Evolutionary conservation across 2,888 invertebrate genomes (phyloP), one percentile per base, ranked within the genome.

Genomic region (Euspilapteryx auroguttella): DNA sequence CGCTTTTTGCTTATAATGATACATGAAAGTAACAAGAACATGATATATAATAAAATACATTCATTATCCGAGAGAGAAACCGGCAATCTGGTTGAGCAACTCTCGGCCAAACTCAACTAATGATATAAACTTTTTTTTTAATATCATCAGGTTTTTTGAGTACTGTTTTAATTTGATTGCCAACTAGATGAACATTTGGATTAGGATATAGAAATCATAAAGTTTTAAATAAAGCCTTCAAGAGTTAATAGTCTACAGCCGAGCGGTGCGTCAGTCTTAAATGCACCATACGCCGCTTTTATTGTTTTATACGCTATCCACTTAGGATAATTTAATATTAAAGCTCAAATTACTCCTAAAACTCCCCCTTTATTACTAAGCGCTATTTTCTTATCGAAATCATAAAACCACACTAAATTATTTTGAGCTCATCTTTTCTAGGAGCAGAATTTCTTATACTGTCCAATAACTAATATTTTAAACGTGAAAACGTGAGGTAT

Each of bases 101-200:
- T 38, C 50, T 49, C 45, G 47, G 53, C 49, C 47, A 51, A 55
- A 54, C 48, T 49, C 42, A 48, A 48, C 48, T 65, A 65, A 63
- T 62, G 58, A 62, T 62, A 63, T 64, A 58, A 64, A 71, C 57
- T 61, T 54, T 57, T 44, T 49, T 49, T 55, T 54, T 57, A 61
- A n/a, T 64, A 68, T 69, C 65, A 36, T n/a, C n/a, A n/a, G n/a
- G n/a, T n/a, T n/a, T n/a, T n/a, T n/a, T n/a, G n/a, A n/a, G n/a
- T n/a, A n/a, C n/a, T n/a, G n/a, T n/a, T n/a, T n/a, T n/a, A n/a
- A n/a, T n/a, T n/a, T n/a, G n/a, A n/a, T n/a, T n/a, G n/a, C n/a
- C n/a, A n/a, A n/a, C n/a, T n/a, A n/a, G n/a, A n/a, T n/a, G n/a
- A n/a, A n/a, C n/a, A n/a, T n/a, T n/a, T n/a, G n/a, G n/a, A n/a